These are phyloP conservation scores for Cavia aperea DNA, from an alignment of 2,113 vertebrate species.

Conservation along the genomic window DNA sequence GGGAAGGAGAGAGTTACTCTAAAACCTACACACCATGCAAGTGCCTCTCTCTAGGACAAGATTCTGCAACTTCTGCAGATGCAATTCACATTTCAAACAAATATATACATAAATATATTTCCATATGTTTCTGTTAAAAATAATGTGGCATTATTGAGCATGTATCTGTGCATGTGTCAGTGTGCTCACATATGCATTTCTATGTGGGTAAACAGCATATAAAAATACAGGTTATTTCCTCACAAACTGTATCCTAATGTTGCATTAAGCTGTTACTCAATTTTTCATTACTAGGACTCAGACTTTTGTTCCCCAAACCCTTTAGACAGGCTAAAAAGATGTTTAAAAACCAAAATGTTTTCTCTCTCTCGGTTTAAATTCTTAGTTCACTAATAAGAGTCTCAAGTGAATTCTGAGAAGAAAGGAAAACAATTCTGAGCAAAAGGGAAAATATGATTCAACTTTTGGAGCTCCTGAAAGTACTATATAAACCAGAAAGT, in stretches of 20 bases:
- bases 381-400: background rate
- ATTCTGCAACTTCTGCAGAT: constrained; percentile 35
- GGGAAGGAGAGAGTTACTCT: background rate
- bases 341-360: background rate
- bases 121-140: constrained; percentile 57
- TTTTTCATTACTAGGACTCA: background rate
- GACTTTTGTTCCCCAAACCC: background rate
- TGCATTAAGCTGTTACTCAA: background rate
- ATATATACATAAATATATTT: background rate
- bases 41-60: constrained; percentile 21
- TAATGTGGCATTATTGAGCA: constrained; percentile 42
- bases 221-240: constrained; percentile 53
- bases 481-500: background rate
- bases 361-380: background rate
- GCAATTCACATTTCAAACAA: background rate
- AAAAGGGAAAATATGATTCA: constrained; percentile 38
- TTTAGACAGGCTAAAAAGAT: background rate
- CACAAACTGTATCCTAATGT: constrained; percentile 26
- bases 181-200: background rate
- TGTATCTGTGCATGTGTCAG: constrained; percentile 29
- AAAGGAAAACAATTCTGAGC: background rate
- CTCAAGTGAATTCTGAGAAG: background rate
- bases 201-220: constrained; percentile 54
- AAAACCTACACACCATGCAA: background rate
- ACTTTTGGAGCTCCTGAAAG: constrained; percentile 11